phyloP scores from a whole-genome alignment of 2,113 vertebrate genomes.

The Protobothrops mucrosquamatus region DNA sequence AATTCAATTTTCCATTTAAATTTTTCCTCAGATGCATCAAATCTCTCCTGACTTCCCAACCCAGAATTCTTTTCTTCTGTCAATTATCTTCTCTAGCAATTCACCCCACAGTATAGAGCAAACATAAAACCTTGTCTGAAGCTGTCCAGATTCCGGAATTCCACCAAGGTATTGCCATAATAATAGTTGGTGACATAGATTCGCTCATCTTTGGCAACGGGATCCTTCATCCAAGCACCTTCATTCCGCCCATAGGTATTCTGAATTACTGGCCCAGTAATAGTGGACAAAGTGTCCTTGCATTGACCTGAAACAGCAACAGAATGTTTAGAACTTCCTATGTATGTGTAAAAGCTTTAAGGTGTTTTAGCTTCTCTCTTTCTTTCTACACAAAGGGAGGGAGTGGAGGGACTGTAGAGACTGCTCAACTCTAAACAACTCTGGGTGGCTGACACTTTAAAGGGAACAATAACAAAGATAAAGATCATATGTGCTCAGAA shows the following conservation, averaged over 20 bases:
- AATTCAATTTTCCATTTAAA: neutral
- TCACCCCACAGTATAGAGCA: rapidly evolving
- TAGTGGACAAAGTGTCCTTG: constrained; percentile 93
- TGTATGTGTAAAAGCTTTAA: neutral
- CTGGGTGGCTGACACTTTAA: neutral
- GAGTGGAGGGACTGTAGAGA: neutral
- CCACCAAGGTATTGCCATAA: constrained; percentile 91
- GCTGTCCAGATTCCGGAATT: constrained; percentile 91
- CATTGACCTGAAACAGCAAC: constrained; percentile 77
- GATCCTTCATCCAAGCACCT: constrained; percentile 99
- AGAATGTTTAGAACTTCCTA: neutral
- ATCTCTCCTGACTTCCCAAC: neutral
- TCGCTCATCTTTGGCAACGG: constrained; percentile 79
- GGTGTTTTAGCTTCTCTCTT: neutral
- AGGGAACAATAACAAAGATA: neutral
- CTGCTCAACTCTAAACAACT: neutral
- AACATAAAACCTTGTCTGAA: constrained; percentile 86
- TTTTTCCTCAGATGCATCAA: neutral
- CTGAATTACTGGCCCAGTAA: constrained; percentile 89
- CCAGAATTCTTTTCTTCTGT: no score
- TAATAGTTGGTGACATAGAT: constrained; percentile 95
- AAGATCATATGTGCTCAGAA: neutral
- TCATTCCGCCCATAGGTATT: constrained; percentile 90
- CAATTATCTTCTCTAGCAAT: neutral
- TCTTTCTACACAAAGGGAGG: neutral